These are phyloP conservation scores for Sinodicranocentrus sp. DNA, from an alignment of 2,888 invertebrate genomes.

Conservation along the genomic window DNA sequence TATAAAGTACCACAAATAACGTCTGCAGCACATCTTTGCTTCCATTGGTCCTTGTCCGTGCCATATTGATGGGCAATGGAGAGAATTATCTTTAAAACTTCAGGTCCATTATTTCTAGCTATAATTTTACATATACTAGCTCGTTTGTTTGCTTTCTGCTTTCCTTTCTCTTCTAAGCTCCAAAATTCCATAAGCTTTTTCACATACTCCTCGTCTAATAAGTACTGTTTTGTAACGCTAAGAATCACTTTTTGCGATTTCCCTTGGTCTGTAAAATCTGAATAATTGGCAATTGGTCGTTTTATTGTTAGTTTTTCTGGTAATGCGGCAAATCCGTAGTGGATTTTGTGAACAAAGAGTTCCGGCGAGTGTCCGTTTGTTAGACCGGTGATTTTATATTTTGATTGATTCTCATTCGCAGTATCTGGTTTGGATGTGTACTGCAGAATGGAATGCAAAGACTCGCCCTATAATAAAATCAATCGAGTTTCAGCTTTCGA, in stretches of 20 bases:
- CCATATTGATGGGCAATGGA: slow-evolving; percentile 77
- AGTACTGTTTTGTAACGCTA: slow-evolving; percentile 81
- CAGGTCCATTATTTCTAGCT: slow-evolving; percentile 74
- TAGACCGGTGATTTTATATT: slow-evolving; percentile 37
- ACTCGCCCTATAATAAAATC: slow-evolving; percentile 69
- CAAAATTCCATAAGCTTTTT: slow-evolving; percentile 85
- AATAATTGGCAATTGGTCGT: slow-evolving; percentile 64
- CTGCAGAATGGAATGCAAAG: slow-evolving; percentile 74
- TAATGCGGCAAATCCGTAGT: slow-evolving; percentile 72
- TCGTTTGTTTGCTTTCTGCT: slow-evolving; percentile 70
- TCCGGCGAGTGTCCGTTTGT: slow-evolving; percentile 49
- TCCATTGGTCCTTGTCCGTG: slow-evolving; percentile 79
- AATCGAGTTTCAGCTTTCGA: background rate
- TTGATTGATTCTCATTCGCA: slow-evolving; percentile 28
- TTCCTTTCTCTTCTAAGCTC: slow-evolving; percentile 87
- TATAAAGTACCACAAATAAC: slow-evolving; percentile 80
- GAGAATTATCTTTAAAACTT: slow-evolving; percentile 64
- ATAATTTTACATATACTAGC: slow-evolving; percentile 67
- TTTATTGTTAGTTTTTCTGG: slow-evolving; percentile 70
- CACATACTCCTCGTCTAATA: slow-evolving; percentile 84
- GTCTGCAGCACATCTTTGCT: slow-evolving; percentile 81
- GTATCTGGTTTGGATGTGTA: slow-evolving; percentile 65
- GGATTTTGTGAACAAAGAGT: slow-evolving; percentile 75
- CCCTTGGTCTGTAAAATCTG: slow-evolving; percentile 76
- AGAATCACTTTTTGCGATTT: slow-evolving; percentile 77